Evolutionary conservation across 2,113 vertebrate genomes (phyloP).

Genomic region (Rallus limicola): DNA sequence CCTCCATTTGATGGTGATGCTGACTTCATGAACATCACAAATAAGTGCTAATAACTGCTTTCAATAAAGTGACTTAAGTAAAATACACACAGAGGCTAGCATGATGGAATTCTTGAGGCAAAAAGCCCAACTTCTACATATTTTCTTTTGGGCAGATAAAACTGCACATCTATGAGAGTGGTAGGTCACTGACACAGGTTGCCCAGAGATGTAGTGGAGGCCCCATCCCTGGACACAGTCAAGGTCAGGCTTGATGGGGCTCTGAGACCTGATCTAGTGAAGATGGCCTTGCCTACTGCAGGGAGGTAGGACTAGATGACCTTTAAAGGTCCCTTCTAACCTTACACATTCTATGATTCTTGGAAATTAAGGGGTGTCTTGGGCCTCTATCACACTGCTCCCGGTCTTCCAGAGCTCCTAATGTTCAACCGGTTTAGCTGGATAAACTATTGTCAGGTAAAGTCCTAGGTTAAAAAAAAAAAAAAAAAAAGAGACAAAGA

Average conservation of each 20-base stretch:
- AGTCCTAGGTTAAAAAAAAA: neutral
- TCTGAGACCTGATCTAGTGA: too few relatives aligned
- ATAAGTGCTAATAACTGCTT: neutral
- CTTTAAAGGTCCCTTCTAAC: too few relatives aligned
- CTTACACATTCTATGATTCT: too few relatives aligned
- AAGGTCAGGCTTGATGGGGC: too few relatives aligned
- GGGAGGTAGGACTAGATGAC: too few relatives aligned
- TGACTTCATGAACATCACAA: neutral
- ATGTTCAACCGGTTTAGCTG: neutral
- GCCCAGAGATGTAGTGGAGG: too few relatives aligned
- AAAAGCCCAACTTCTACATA: neutral
- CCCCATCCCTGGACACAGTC: too few relatives aligned
- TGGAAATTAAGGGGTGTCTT: neutral
- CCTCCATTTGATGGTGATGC: neutral
- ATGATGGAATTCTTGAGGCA: neutral
- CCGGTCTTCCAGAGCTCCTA: neutral
- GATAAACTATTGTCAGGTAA: neutral
- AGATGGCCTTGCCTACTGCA: too few relatives aligned
- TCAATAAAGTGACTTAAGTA: neutral
- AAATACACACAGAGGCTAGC: neutral
- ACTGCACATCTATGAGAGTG: neutral
- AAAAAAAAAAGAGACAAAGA: too few relatives aligned
- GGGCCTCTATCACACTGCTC: neutral
- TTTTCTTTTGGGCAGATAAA: neutral
- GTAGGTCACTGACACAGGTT: too few relatives aligned